Evolutionary conservation across 2,113 vertebrate genomes (phyloP), one percentile per base, ranked within the genome.

Genomic region (Amia ocellicauda): DNA sequence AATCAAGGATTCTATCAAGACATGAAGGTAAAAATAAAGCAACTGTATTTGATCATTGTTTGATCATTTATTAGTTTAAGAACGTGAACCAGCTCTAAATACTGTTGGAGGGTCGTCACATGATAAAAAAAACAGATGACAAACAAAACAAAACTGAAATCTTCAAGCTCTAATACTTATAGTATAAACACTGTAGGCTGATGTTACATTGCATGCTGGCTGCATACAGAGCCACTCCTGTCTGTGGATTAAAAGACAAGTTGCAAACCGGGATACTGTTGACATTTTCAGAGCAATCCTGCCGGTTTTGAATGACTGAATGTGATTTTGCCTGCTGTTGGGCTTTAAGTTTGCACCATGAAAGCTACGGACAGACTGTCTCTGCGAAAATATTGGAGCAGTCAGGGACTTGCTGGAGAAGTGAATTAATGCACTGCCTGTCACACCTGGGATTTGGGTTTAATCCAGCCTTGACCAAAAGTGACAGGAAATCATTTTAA

Each of bases 401-500:
- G 61, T 51, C 49, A 49, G 41, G 58, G 60, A 54, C 51, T 54
- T 20, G 20, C 22, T 11, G n/a, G 13, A 26, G 24, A 13, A 67
- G 52, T 70, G 66, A 67, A 65, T 67, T 76, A 72, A 72, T 62
- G 61, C 29, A 60, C 45, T 67, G 49, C 29, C 61, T 59, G 74
- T 71, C 63, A 72, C 72, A 64, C 69, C 27, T 58, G 69, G 69
- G 74, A 64, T 63, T 74, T 71, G 71, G 55, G 51, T 50, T 57
- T 73, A 73, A 75, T 73, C 70, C 74, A 68, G 55, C 55, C 31
- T 49, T 54, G 64, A 71, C 61, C 53, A 55, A 69, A 52, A 68
- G 61, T 64, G 73, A 78, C 78, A 70, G 64, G 43, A 75, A 75
- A 72, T 78, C 75, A 66, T 60, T 74, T 60, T 70, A 69, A 80